Evolutionary conservation across 2,888 invertebrate species (phyloP), one percentile per base, ranked within the genome.

Genomic region (Clostera curtula): DNA sequence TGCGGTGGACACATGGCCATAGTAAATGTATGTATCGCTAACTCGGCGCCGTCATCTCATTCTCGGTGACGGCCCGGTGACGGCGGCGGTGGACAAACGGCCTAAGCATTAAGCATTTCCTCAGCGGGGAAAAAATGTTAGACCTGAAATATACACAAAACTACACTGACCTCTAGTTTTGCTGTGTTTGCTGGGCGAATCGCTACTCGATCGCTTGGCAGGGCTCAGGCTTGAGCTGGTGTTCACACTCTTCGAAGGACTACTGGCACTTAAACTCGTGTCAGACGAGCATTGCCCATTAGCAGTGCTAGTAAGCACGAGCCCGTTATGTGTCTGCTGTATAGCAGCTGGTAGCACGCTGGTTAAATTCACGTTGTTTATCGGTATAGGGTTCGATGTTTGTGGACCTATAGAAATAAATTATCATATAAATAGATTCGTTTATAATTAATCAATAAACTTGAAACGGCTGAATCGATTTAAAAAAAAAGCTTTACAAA

Each of bases 191-290:
- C 90, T 90, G 18, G 94, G 94, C 6, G 93, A 93, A 0, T 93
- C 93, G 37, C 93, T 93, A 30, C 91, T 91, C 35, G 90, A 91
- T 36, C 93, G 79, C 67, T 94, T 94, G 0, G 94, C 93, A 0
- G 94, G 94, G 57, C 93, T 93, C 19, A 94, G 83, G 45, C 93
- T 93, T 11, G 93, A 92, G 15, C 93, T 93, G 24, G 94, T 94
- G 61, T 94, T 93, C 6, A 93, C 89, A 67, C 93, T 94, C 65
- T 94, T 92, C 25, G 93, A 93, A 0, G 94, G 94, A 56, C 93
- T 93, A 43, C 90, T 91, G 20, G 90, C 91, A 49, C 90, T 90
- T 17, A 89, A 65, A 53, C 90, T 76, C 5, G 85, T 85, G 46
- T 85, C 85, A 0, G 83, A 83, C 0, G 85, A 85, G 23, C 85